Conservation (phyloP, 2,797 vertebrate species). For the Hoplostethus mediterraneus region DNA sequence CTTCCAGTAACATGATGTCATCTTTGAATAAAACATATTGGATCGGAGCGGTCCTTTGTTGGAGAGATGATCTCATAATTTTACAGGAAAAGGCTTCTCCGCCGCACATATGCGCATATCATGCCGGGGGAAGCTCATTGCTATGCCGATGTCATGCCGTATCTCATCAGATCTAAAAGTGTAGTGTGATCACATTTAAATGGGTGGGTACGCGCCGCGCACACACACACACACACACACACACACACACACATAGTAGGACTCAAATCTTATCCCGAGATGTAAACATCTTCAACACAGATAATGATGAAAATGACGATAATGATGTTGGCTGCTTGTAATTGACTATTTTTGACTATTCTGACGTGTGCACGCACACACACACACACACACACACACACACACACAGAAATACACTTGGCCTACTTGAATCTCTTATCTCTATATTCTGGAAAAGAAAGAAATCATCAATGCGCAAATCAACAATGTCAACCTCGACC, state of each 20-base stretch:
- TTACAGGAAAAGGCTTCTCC: constrained; percentile 53
- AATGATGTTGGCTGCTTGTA: too few species aligned
- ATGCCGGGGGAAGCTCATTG: constrained; percentile 19
- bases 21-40: constrained; percentile 77
- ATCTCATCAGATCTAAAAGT: constrained; percentile 57
- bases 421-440: too few species aligned
- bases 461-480: too few species aligned
- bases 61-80: constrained; percentile 70
- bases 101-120: not conserved
- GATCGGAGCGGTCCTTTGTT: constrained; percentile 49
- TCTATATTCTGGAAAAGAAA: too few species aligned
- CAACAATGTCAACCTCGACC: too few species aligned
- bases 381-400: too few species aligned
- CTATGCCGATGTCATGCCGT: constrained; percentile 42
- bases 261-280: constrained; percentile 39
- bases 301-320: too few species aligned
- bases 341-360: too few species aligned
- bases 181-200: constrained; percentile 41
- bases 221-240: not conserved
- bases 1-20: constrained; percentile 77
- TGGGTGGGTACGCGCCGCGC: not conserved
- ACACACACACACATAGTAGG: constrained; percentile 16
- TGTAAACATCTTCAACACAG: too few species aligned
- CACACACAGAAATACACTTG: too few species aligned
- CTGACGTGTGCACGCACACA: too few species aligned